These are phyloP conservation scores for Apotomis capreana DNA, from an alignment of 2,888 invertebrate species.

Conservation along the genomic window DNA sequence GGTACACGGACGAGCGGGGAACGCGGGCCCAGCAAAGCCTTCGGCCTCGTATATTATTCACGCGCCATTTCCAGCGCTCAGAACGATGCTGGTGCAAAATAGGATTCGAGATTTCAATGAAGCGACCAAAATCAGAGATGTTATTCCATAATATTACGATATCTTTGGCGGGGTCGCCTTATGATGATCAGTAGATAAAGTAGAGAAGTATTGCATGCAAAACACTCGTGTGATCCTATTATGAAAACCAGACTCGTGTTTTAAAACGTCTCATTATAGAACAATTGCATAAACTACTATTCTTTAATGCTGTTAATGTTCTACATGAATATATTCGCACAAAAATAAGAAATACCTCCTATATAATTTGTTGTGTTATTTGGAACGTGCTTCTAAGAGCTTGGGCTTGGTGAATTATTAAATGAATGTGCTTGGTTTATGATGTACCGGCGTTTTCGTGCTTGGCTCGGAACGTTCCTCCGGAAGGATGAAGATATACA, in stretches of 20 bases:
- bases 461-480: neutral
- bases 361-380: no score
- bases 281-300: no score
- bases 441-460: neutral
- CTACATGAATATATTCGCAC: no score
- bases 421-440: neutral
- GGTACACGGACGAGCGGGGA: neutral
- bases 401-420: neutral
- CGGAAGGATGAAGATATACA: neutral
- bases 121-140: neutral
- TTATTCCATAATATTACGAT: no score
- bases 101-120: slow-evolving; percentile 23
- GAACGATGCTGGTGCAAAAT: slow-evolving; percentile 12
- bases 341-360: no score
- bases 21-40: slow-evolving; percentile 1
- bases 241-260: no score
- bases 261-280: no score
- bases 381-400: neutral
- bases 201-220: no score
- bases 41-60: slow-evolving; percentile 72
- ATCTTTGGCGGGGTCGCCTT: no score
- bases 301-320: no score
- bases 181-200: no score
- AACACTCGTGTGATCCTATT: no score
- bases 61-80: slow-evolving; percentile 64